phyloP scores from a whole-genome alignment of 2,888 invertebrate genomes.

The Protula sp. region DNA sequence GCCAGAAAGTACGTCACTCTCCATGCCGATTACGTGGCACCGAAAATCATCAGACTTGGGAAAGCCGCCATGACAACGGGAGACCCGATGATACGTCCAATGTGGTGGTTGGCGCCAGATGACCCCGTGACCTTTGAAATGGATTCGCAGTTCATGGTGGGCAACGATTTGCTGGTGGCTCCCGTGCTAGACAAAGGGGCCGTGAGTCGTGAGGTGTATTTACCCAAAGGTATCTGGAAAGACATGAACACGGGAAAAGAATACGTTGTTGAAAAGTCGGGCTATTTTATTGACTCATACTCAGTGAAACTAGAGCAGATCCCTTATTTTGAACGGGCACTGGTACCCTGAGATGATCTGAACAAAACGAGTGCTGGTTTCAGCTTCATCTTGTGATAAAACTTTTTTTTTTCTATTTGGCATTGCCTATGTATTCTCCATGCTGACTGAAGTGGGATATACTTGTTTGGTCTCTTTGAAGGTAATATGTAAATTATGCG shows the following conservation, averaged over 20 bases:
- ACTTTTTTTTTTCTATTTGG: no score
- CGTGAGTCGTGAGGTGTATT: neutral
- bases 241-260: neutral
- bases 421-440: no score
- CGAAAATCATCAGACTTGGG: slow-evolving; percentile 29
- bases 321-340: no score
- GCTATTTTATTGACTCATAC: no score
- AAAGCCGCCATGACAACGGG: neutral
- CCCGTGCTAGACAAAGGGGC: neutral
- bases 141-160: neutral
- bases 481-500: no score
- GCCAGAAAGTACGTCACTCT: slow-evolving; percentile 18
- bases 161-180: neutral
- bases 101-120: neutral
- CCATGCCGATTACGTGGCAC: slow-evolving; percentile 14
- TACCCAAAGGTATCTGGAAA: neutral
- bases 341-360: no score
- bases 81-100: neutral
- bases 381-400: no score
- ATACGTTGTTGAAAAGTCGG: neutral
- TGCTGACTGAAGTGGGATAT: no score
- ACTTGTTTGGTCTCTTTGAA: no score
- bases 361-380: no score
- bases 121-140: neutral
- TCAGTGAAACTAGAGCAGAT: no score